Base-by-base conservation (phyloP, 2,113 vertebrate genomes). In the Montifringilla adamsi region DNA sequence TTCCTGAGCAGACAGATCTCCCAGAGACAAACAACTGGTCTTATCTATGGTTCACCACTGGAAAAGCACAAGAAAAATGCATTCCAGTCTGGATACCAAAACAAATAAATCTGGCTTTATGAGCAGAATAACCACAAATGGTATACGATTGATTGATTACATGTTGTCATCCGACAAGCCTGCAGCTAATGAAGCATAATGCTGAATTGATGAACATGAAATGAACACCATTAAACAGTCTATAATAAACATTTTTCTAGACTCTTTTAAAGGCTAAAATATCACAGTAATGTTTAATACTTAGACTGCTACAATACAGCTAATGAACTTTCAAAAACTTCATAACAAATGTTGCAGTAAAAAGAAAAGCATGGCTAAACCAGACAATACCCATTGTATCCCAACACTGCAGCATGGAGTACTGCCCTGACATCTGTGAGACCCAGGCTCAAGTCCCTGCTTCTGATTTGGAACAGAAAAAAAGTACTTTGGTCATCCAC, bases 41-140 rank as follows among this genome's bases (percentile, higher is more conserved):
- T 93, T 85, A 87, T 85, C 77, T 76, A 23, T 1, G 1, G 75
- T 41, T 83, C 91, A 90, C 55, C 7, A 5, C 20, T 30, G 46
- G 33, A 92, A 89, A 94, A 93, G 62, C 39, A 23, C 64, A 93
- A 70, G 63, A 90, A 69, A 87, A 96, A 80, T 27, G 10, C 44
- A n/a, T 70, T 50, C 50, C 33, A 72, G 24, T n/a, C 60, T 52
- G 30, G 35, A 88, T 52, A 81, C 56, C 58, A 79, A 77, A 91
- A 77, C 50, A 90, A 85, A 90, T 72, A 90, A 84, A 88, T 80
- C 39, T 62, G 59, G 39, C 46, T 96, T 81, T 46, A 64, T 59
- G 85, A 67, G 82, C 63, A 70, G 55, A 91, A 86, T 75, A 94
- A 73, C 62, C 69, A 72, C 47, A 95, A 95, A 88, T 41, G 63